Evolutionary conservation across 2,888 invertebrate species (phyloP), one percentile per base, ranked within the genome.

Genomic region (Xestia rhomboidea): DNA sequence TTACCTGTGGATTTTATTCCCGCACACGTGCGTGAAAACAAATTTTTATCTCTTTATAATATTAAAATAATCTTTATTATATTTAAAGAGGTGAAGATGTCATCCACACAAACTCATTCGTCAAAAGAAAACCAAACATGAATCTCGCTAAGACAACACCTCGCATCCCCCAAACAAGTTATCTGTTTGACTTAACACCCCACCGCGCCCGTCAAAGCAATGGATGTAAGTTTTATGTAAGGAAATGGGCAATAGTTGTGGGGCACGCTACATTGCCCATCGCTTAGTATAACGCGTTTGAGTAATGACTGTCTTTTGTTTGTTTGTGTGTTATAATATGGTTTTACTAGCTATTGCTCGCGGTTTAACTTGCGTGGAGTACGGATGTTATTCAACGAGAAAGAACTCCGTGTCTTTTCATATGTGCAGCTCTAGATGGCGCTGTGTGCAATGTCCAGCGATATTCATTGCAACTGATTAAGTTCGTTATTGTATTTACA

Each of bases 141-240:
- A 69, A 75, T 64, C 54, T 57, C n/a, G 5, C 54, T 27, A 27
- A 34, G 41, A 64, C 74, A 81, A 41, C n/a, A 68, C 41, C 49
- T 57, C 24, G 13, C 41, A 49, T 38, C 30, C 41, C 73, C 30
- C 8, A 63, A 82, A 71, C 63, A 79, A 69, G 63, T 78, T 67
- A 74, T 77, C 30, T 75, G 57, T 83, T 79, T 83, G 77, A 79
- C 75, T 80, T 76, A 77, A 69, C 78, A 85, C 76, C 69, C 76
- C 63, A 75, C 67, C 67, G 30, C 30, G 18, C 62, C 54, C 62
- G 73, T 68, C 71, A 64, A 57, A 72, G 57, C 70, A 74, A 78
- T 77, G 79, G 77, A 88, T 81, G 87, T 79, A 51, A 77, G 73
- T 86, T 86, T 88, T 88, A 88, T 88, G 87, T 73, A 73, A 41